Base-by-base conservation (phyloP, 2,888 invertebrate species). In the Teinopalpus imperialis region DNA sequence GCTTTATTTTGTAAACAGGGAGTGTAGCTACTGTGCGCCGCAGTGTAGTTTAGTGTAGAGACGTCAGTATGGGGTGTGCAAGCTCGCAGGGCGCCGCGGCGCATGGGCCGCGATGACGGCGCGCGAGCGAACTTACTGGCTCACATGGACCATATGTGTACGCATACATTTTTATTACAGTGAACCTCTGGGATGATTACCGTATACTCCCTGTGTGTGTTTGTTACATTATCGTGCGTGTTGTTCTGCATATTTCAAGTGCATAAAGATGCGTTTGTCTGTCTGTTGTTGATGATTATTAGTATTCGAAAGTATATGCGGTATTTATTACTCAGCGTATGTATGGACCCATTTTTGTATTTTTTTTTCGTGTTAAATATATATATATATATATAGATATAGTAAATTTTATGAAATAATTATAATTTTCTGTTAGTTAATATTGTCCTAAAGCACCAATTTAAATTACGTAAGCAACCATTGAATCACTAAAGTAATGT, bases 1-100 rank as follows among this genome's bases (percentile, higher is more conserved):
- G 82, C 86, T 86, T 80, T 86, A 83, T 81, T 81, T 83, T 77
- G 86, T 87, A 81, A 86, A 83, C 85, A 83, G 86, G 78, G 78
- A 76, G 76, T 66, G 83, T 76, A 63, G 60, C 64, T 50, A 51
- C 48, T 50, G 40, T 54, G 64, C 47, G 48, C 60, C 59, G 59
- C 60, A 59, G 63, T 58, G 56, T 49, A 74, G 81, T 75, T n/a
- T n/a, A 74, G 62, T 65, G 70, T 61, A 64, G 63, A 63, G 62
- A 73, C 72, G 67, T 62, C 78, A 81, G 82, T 71, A 86, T 86
- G 86, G 86, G 86, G 86, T 79, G 85, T 79, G 74, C 54, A 52
- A 47, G 55, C 57, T 52, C 53, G 54, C 54, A 58, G 56, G 60
- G 57, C 53, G 55, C 52, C 68, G 59, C 43, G 52, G 43, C 48